phyloP scores from a whole-genome alignment of 2,113 vertebrate species.

The Chauna torquata region DNA sequence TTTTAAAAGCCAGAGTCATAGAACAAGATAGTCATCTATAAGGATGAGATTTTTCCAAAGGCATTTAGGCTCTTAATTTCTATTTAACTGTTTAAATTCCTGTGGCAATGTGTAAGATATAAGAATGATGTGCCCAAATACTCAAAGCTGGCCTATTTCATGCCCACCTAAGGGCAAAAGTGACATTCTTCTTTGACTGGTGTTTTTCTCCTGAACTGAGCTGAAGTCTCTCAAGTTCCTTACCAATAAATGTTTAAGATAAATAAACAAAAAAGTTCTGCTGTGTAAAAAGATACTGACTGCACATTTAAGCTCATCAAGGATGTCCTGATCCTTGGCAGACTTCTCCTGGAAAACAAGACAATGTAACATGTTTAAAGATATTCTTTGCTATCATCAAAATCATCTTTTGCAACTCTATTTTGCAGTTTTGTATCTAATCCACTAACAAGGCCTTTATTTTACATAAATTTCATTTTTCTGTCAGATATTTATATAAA shows the following conservation, averaged over 20 bases:
- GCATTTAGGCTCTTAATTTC: background rate
- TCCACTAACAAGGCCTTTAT: background rate
- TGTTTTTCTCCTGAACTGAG: background rate
- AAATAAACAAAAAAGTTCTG: background rate
- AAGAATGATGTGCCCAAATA: background rate
- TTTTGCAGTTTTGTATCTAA: background rate
- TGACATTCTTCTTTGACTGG: background rate
- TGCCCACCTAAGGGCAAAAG: background rate
- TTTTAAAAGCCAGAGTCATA: background rate
- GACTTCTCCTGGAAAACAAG: conserved; percentile 37
- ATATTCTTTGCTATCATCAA: background rate
- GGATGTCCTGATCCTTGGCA: background rate
- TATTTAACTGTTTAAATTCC: background rate
- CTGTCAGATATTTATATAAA: background rate
- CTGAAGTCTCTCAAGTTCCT: background rate
- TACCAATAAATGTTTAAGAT: background rate
- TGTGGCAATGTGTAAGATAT: background rate
- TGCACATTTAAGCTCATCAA: background rate
- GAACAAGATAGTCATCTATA: background rate
- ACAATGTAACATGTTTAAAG: background rate
- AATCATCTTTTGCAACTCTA: background rate
- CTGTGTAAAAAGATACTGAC: background rate
- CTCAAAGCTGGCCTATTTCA: background rate
- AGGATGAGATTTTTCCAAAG: background rate
- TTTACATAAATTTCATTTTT: background rate